phyloP scores from a whole-genome alignment of 2,113 vertebrate genomes.

The Hyla sarda region DNA sequence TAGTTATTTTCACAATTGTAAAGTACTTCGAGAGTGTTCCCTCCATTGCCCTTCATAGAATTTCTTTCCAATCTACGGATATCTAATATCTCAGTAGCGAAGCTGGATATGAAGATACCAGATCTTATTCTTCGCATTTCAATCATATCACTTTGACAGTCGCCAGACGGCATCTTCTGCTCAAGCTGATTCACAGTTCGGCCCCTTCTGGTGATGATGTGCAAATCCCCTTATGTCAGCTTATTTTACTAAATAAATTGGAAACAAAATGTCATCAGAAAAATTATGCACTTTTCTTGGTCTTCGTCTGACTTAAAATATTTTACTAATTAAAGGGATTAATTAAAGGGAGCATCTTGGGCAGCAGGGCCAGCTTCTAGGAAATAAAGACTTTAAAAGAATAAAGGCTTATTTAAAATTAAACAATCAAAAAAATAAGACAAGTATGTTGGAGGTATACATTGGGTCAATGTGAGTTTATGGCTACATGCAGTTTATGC shows the following conservation, averaged over 20 bases:
- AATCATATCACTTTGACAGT: conserved; percentile 14
- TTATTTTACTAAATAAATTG: conserved; percentile 4
- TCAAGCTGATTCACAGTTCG: conserved; percentile 10
- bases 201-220: conserved; percentile 15
- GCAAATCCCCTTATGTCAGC: conserved; percentile 5
- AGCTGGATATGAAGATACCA: not conserved
- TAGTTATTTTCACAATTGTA: too few species aligned
- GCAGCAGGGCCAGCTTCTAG: too few species aligned
- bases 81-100: not conserved
- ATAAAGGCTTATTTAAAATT: too few species aligned
- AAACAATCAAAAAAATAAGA: too few species aligned
- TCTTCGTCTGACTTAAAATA: not conserved
- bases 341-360: too few species aligned
- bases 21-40: too few species aligned
- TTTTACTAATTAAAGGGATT: not conserved
- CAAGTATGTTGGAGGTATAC: too few species aligned
- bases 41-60: too few species aligned
- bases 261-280: not conserved
- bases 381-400: too few species aligned
- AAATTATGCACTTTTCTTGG: not conserved
- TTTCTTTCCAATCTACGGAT: not conserved
- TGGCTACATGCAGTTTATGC: too few species aligned
- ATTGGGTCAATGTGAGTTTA: too few species aligned
- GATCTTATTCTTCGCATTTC: not conserved
- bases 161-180: conserved; percentile 5